phyloP scores from a whole-genome alignment of 2,113 vertebrate genomes.

The Corvus cornix region DNA sequence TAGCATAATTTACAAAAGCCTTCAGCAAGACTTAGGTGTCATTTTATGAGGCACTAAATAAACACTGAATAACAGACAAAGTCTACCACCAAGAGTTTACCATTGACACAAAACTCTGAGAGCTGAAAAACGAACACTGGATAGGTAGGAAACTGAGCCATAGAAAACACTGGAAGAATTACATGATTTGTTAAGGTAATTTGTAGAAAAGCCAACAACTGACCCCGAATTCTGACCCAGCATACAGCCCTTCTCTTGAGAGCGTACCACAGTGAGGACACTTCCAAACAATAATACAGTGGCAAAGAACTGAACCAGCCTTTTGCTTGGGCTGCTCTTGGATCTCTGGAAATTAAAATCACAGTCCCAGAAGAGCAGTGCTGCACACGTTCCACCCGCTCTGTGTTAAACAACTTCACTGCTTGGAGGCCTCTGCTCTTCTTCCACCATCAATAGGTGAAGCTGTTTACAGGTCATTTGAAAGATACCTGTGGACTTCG shows the following conservation, averaged over 20 bases:
- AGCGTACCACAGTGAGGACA: neutral
- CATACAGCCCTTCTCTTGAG: neutral
- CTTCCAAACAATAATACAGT: neutral
- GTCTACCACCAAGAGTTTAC: neutral
- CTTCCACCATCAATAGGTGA: neutral
- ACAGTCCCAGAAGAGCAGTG: neutral
- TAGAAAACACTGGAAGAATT: neutral
- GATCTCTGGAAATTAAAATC: neutral
- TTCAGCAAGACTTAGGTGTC: neutral
- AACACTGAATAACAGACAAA: slow-evolving; percentile 1
- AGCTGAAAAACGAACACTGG: neutral
- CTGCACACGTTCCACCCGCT: neutral
- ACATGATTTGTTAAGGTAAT: neutral
- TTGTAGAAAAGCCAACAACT: neutral
- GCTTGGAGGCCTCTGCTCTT: neutral
- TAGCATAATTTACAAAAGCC: slow-evolving; percentile 5
- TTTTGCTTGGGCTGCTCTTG: neutral
- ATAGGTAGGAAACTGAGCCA: neutral
- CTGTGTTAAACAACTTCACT: neutral
- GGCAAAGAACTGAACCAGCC: neutral
- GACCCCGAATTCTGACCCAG: neutral
- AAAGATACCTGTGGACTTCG: neutral
- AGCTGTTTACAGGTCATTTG: neutral
- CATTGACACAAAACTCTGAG: neutral
- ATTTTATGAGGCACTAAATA: neutral